Conservation (phyloP, 2,113 vertebrate species). For the Chitala chitala region DNA sequence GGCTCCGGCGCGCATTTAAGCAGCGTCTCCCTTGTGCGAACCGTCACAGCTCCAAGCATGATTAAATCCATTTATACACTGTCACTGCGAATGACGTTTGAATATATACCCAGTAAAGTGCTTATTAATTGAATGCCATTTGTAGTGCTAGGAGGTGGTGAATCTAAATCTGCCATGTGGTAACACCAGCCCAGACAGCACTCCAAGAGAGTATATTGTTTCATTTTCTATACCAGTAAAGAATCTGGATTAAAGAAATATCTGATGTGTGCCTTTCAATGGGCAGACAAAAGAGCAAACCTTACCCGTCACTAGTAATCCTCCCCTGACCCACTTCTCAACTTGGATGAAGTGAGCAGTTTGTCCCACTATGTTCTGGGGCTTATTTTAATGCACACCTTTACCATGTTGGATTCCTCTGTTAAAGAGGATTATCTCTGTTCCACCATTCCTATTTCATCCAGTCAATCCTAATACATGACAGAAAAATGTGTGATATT, state of each 20-base stretch:
- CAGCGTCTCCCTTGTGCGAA: background rate
- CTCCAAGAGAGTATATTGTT: background rate
- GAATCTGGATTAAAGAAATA: background rate
- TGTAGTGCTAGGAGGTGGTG: background rate
- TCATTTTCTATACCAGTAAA: background rate
- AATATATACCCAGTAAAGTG: background rate
- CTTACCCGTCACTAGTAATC: background rate
- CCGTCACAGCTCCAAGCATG: background rate
- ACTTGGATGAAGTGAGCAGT: background rate
- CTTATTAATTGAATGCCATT: background rate
- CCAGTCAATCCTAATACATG: background rate
- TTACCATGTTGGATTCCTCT: background rate
- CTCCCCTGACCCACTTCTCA: constrained; percentile 8
- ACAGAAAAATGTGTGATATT: background rate
- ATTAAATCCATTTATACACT: background rate
- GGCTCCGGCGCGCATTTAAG: background rate
- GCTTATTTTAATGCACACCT: constrained; percentile 12
- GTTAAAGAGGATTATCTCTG: constrained; percentile 11
- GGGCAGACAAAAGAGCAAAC: background rate
- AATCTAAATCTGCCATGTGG: background rate
- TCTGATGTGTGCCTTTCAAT: background rate
- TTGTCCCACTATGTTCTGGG: background rate
- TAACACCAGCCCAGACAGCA: background rate
- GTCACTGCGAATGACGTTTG: background rate
- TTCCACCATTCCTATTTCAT: background rate